Evolutionary conservation across 2,888 invertebrate species (phyloP), one percentile per base, ranked within the genome.

Genomic region (Drosophila peninsularis): DNA sequence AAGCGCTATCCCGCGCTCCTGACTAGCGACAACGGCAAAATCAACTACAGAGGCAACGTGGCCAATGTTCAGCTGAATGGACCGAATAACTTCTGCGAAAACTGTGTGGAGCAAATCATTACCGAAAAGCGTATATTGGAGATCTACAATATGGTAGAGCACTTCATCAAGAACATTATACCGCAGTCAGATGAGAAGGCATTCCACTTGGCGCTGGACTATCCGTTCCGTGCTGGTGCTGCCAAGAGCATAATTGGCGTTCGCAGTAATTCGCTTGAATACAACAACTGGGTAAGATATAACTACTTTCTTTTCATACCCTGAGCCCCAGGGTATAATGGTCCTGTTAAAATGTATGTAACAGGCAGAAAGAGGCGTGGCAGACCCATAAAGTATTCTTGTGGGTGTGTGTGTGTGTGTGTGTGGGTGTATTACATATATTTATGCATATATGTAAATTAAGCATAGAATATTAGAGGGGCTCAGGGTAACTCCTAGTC

Each of bases 151-250:
- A 41, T 80, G 9, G 21, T 92, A 0, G 85, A 88, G 11, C 39
- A 63, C 10, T 24, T 90, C 3, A 6, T 90, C 0, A 78, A 84
- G 37, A 78, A 72, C 19, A 71, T 90, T 49, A 65, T 78, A 0
- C 87, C 91, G 0, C 90, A 91, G 64, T 93, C 95, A 61, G 94
- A 95, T 11, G 92, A 93, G n/a, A 92, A 92, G n/a, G 95, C 96
- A 0, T 95, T 96, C 92, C 87, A 93, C 13, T 93, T 94, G 39
- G 94, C 96, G 0, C 87, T 95, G 14, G 91, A 94, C 1, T 95
- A 96, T 92, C 96, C 96, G 0, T 96, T 96, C 93, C 94, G 97
- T 71, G 93, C 96, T 0, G 95, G 95, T 2, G 96, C 97, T 1
- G 94, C 95, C 45, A 97, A 96, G 90, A 94, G 95, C 56, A 94